Conservation (phyloP, 2,797 vertebrate genomes). For the Sarcophilus harrisii region DNA sequence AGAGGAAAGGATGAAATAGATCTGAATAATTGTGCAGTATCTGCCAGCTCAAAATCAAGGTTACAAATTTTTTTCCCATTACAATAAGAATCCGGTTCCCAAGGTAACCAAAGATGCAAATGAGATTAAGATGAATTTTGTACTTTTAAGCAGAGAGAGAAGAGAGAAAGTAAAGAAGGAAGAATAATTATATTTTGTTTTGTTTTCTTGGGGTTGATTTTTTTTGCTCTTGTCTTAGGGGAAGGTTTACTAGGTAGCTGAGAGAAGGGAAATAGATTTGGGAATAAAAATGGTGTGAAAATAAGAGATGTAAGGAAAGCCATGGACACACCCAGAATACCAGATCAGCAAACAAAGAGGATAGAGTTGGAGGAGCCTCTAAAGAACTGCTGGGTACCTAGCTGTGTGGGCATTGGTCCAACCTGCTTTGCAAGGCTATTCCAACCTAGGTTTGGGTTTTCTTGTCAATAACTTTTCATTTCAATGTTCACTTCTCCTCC, state of each 20-base stretch:
- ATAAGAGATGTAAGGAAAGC: neutral
- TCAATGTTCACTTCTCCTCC: neutral
- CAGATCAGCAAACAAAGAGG: neutral
- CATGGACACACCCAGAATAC: conserved; percentile 21
- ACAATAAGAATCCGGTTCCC: neutral
- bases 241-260: neutral
- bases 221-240: neutral
- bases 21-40: neutral
- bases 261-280: neutral
- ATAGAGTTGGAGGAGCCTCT: neutral
- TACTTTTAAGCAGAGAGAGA: neutral
- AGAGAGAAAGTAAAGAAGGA: neutral
- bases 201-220: neutral
- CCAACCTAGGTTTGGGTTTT: conserved; percentile 10
- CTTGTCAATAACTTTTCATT: neutral
- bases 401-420: neutral
- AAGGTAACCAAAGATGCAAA: neutral
- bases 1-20: neutral
- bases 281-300: neutral
- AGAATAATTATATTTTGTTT: neutral
- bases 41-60: neutral
- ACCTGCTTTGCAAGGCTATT: conserved; percentile 17
- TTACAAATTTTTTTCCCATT: neutral
- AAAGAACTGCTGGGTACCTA: neutral
- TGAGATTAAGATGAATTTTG: neutral